Percentiles rank a stretch among this genome's conserved stretches.
These are phyloP conservation scores for Scleropages formosus DNA, from an alignment of 2,797 vertebrate genomes.

Conservation along the genomic window DNA sequence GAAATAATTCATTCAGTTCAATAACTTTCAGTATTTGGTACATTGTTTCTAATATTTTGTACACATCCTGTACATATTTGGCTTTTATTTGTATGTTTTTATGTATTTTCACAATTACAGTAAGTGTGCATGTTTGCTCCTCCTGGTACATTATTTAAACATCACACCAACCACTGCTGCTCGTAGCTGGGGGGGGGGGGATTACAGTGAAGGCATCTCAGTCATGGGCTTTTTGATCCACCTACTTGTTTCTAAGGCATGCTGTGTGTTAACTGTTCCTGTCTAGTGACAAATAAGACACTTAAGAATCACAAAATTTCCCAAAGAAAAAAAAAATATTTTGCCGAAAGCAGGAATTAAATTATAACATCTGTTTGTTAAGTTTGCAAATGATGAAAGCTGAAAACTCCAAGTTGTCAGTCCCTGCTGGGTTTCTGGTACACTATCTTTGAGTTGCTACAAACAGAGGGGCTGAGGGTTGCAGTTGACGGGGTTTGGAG, in stretches of 20 bases:
- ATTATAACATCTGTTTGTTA: not conserved
- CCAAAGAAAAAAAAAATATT: not conserved
- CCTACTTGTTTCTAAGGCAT: not conserved
- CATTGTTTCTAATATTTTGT: too few species aligned
- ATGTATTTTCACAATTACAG: too few species aligned
- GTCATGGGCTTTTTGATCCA: not conserved
- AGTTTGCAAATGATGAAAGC: not conserved
- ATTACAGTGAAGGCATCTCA: not conserved
- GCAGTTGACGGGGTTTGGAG: slow-evolving; percentile 23
- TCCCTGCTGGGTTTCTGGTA: not conserved
- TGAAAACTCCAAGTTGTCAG: not conserved
- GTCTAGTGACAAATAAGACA: not conserved
- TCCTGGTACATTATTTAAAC: not conserved
- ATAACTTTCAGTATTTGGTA: too few species aligned
- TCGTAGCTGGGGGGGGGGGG: too few species aligned
- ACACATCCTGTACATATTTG: too few species aligned
- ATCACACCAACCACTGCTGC: too few species aligned
- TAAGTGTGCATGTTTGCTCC: not conserved
- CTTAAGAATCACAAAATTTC: slow-evolving; percentile 2
- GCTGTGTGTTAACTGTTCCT: not conserved
- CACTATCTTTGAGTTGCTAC: not conserved
- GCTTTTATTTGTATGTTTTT: too few species aligned
- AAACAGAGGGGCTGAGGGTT: not conserved
- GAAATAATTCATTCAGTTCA: too few species aligned
- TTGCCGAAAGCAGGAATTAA: not conserved